Evolutionary conservation across 2,797 vertebrate genomes (phyloP), one percentile per base, ranked within the genome.

Genomic region (Peromyscus attwateri): DNA sequence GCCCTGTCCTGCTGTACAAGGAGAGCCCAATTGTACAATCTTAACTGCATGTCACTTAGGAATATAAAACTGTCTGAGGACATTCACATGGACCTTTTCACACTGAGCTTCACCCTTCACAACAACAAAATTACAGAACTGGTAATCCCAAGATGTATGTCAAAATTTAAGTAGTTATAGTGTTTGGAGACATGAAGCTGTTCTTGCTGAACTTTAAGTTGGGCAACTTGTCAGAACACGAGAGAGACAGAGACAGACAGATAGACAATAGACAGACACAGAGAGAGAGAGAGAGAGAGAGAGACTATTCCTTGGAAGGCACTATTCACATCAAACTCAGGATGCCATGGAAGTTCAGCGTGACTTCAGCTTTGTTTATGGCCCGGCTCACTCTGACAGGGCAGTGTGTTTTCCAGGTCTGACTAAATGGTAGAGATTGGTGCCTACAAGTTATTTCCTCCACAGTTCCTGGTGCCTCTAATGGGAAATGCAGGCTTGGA

Each of bases 401-500:
- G 89, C 0, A 81, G 70, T 17, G 84, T 60, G 46, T 76, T 94
- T 96, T 87, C 16, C 77, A 92, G 46, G 62, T 94, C 92, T 96
- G 68, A 87, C 70, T 73, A 71, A 92, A 88, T 71, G 79, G 89
- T 87, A 90, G 55, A 79, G 66, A 82, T 43, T 70, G 7, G 1
- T 91, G 70, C 46, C 94, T 81, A 55, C 62, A 95, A 34, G 83
- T 8, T 57, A 23, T 68, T 96, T 97, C 37, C 85, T 84, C 84
- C 25, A 76, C 94, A 83, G 49, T 77, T 64, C 70, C 29, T 40
- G 60, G 49, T 68, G 64, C 4, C 3, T 87, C 43, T 79, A 84
- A 96, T 64, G 94, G 60, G 73, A 97, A 97, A 91, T 23, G 9
- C 73, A 97, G 96, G 29, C 37, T 6, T 87, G 70, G 57, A 55